Base-by-base conservation (phyloP, 2,113 vertebrate species). In the Campylomormyrus numenius region DNA sequence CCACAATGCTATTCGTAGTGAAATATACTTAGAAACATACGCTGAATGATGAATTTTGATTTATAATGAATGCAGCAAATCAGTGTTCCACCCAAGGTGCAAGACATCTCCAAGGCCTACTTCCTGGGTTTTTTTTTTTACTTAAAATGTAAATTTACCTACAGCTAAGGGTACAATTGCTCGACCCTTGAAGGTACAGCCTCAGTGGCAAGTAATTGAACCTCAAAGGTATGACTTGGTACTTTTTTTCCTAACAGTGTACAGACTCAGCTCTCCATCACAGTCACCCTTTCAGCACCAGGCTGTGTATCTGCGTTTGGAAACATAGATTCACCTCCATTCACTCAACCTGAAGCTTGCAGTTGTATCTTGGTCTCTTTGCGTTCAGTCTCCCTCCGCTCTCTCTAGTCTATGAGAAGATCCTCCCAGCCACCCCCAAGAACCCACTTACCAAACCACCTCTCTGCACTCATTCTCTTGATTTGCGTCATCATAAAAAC, bases 391-490 rank as follows among this genome's bases (percentile, higher is more conserved):
- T 3, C 27, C 53, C 17, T n/a, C 11, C 9, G 5, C 21, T 74
- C 3, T 50, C 17, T 56, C 56, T n/a, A 45, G 45, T 35, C 85
- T 46, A 74, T 89, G 6, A 35, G 31, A 83, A 91, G 50, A 0
- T n/a, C 49, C 90, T 89, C 90, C 91, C 89, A 42, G 83, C 91
- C 91, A 83, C 91, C 86, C 85, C 87, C 70, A 49, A 48, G 8
- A 1, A 85, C 90, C 83, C 46, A 0, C 17, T 91, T 50, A 17
- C 1, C 85, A 87, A 87, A 87, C 88, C 70, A 80, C 74, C 46
- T 24, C 13, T 52, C 27, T 56, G 85, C 27, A 19, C 27, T 87
- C 27, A 1, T 80, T 39, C 17, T 89, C 48, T 87, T 90, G 89
- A 17, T 0, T 27, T 77, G 53, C 35, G 74, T 86, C 90, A 83